phyloP scores from a whole-genome alignment of 1,140 invertebrate genomes.

The Zophobas morio region DNA sequence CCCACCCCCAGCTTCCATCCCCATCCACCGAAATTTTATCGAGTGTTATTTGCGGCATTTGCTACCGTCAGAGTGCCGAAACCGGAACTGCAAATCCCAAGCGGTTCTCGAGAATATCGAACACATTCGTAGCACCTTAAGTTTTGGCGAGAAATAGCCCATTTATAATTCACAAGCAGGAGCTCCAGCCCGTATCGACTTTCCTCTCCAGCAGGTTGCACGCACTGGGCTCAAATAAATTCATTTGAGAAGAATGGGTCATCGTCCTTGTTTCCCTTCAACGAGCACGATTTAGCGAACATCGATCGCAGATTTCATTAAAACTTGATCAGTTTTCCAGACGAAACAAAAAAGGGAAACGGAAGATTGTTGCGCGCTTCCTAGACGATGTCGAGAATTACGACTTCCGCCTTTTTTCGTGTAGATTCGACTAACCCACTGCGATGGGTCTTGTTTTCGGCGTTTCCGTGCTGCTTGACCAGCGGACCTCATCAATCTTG shows the following conservation, averaged over 20 bases:
- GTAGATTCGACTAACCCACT: neutral
- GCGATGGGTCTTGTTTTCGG: neutral
- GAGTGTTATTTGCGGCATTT: slow-evolving; percentile 20
- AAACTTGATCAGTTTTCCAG: too few species aligned
- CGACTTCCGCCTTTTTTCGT: slow-evolving; percentile 4
- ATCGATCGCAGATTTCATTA: too few species aligned
- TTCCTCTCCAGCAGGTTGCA: neutral
- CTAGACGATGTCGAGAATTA: neutral
- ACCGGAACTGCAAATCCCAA: slow-evolving; percentile 3
- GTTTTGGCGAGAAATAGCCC: slow-evolving; percentile 4
- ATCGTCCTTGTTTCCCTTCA: too few species aligned
- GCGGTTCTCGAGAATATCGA: slow-evolving; percentile 5
- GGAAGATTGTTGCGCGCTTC: too few species aligned
- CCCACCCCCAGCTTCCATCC: neutral
- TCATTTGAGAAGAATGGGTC: neutral
- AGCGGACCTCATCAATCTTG: slow-evolving; percentile 22
- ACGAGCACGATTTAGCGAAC: too few species aligned
- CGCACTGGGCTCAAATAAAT: neutral
- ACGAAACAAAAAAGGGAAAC: too few species aligned
- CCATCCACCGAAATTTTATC: neutral
- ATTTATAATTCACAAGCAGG: slow-evolving; percentile 28
- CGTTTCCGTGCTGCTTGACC: slow-evolving; percentile 28
- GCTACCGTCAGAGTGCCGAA: neutral
- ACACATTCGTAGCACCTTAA: slow-evolving; percentile 6
- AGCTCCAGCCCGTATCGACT: slow-evolving; percentile 19